Evolutionary conservation across 2,113 vertebrate genomes (phyloP).

Genomic region (Pipra filicauda): DNA sequence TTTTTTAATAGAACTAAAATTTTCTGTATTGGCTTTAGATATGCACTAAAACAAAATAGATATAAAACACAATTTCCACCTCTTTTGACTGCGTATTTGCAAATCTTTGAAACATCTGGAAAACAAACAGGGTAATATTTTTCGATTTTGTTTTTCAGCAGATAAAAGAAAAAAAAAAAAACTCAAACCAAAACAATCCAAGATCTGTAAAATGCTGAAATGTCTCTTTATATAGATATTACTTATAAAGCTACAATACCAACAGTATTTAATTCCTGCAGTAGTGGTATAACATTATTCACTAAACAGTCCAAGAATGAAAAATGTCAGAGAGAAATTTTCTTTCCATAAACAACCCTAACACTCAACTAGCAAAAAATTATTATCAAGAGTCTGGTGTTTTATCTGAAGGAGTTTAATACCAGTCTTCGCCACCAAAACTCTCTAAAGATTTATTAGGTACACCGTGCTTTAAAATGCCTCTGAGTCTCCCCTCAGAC

Average conservation of each 20-base stretch:
- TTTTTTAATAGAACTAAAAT: neutral
- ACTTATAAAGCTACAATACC: neutral
- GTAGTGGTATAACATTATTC: neutral
- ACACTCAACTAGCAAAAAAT: neutral
- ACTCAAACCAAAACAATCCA: neutral
- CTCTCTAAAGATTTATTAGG: neutral
- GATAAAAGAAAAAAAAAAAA: neutral
- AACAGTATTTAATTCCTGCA: neutral
- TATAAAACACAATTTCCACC: neutral
- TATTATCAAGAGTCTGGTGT: neutral
- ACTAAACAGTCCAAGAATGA: neutral
- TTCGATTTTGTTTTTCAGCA: neutral
- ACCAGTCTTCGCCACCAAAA: neutral
- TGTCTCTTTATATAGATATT: neutral
- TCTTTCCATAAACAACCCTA: neutral
- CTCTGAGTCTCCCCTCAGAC: neutral
- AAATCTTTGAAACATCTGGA: neutral
- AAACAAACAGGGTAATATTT: neutral
- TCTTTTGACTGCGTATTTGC: neutral
- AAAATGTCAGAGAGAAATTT: neutral
- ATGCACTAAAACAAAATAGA: neutral
- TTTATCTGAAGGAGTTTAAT: neutral
- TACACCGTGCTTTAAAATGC: neutral
- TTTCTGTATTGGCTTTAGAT: neutral
- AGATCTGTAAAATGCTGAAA: neutral